Evolutionary conservation across 2,113 vertebrate genomes (phyloP), one percentile per base, ranked within the genome.

Genomic region (Ondatra zibethicus): DNA sequence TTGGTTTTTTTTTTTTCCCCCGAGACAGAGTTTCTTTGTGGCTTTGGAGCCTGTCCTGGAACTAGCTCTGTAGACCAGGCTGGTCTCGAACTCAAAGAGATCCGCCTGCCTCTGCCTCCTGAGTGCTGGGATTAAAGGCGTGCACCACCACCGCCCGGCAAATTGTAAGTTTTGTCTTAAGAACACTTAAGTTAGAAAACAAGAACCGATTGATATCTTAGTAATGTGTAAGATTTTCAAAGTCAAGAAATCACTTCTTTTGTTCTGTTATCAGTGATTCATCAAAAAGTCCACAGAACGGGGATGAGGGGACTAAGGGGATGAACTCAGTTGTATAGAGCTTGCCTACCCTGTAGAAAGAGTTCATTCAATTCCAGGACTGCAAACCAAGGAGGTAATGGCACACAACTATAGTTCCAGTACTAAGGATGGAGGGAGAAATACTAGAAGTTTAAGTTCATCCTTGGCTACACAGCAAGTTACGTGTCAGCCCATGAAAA

Each of bases 201-300:
- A 94, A 70, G 39, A 92, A 78, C 70, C 73, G 13, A 88, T 88
- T 61, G 93, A 29, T 80, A 92, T 47, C 75, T 92, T 70, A 95
- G 73, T 21, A 55, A 58, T 55, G 63, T 78, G 63, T 75, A 93
- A 88, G 82, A 92, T 91, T 91, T 89, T 61, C 52, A 95, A 89
- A 96, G 73, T 31, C 91, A 97, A 94, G 45, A 72, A 85, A 92
- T 11, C 87, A 52, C 55, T 95, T 81, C 85, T 88, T 86, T 92
- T 88, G 63, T 88, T 88, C 81, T 93, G 85, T 39, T 89, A 86
- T 66, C 45, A 85, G 50, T 21, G 92, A 95, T 25, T 92, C 50
- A 77, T 78, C 92, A 93, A 93, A 94, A 14, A 73, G 25, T 50
- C 70, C 47, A 91, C 3, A 23, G 33, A 95, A 92, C 70, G 42